Base-by-base conservation (phyloP, 2,113 vertebrate species). In the Paralichthys olivaceus region DNA sequence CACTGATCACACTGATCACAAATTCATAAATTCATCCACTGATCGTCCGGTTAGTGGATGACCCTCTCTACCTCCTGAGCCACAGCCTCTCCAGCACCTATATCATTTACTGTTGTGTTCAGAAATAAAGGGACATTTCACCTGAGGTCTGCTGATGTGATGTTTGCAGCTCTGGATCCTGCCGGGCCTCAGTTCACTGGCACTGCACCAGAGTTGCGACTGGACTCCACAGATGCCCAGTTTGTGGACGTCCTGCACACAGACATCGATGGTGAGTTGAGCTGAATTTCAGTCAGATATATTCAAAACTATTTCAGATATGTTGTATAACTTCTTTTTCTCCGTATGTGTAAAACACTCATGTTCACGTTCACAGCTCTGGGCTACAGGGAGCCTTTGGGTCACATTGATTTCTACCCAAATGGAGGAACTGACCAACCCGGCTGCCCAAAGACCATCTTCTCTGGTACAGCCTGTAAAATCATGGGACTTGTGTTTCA, bases 231-330 rank as follows among this genome's bases (percentile, higher is more conserved):
- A 0, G 97, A 99, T 40, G 98, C 98, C 0, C 87, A 93, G 61
- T 96, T 99, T 92, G 96, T 99, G 51, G 98, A 99, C 54, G 96
- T 93, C 2, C 89, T 99, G n/a, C 98, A 99, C 91, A 95, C 97
- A 23, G 96, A 99, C 76, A 87, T 77, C 11, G 93, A 97, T 51
- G 93, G 97, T 99, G 92, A 89, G 72, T 64, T 5, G 1, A 17
- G 40, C 22, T 37, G 45, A 45, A 55, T 23, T 12, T 19, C 45
- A 15, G 15, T 49, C 45, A 19, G 12, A 40, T 40, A 13, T 40
- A 12, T 13, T 40, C 37, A 12, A 40, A 40, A 40, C 37, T 40
- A 6, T 34, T 34, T 34, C 0, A 34, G 6, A 34, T 7, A 40
- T 40, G 1, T 40, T 40, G 37, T 13, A 13, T 12, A 2, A 12